Percentiles rank a stretch among this genome's conserved stretches.
These are phyloP conservation scores for Lethenteron reissneri DNA, from an alignment of 2,113 vertebrate species.

Conservation along the genomic window DNA sequence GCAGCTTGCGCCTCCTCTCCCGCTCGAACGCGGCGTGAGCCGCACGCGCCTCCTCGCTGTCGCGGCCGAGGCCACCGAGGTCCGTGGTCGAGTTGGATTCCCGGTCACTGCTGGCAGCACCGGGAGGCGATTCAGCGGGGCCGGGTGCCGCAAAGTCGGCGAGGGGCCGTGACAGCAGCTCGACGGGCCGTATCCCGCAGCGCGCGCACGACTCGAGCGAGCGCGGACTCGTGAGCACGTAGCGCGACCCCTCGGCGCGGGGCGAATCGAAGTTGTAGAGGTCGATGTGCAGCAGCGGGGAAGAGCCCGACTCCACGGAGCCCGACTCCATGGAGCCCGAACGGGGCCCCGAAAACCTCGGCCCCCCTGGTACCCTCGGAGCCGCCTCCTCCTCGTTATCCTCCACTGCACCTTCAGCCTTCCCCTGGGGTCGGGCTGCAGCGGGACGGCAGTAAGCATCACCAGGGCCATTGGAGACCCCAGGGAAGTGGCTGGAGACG, in stretches of 20 bases:
- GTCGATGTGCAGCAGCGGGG: slow-evolving; percentile 60
- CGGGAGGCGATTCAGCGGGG: slow-evolving; percentile 63
- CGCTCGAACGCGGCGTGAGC: slow-evolving; percentile 59
- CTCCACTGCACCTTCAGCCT: not conserved
- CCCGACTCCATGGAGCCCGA: not conserved
- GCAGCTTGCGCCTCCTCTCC: slow-evolving; percentile 54
- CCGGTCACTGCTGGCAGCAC: slow-evolving; percentile 36
- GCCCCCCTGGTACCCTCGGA: not conserved
- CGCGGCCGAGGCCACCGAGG: too few species aligned
- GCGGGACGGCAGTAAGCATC: not conserved
- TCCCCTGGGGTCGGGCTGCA: not conserved
- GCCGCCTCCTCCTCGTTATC: not conserved
- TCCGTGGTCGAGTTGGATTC: too few species aligned
- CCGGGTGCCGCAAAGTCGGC: slow-evolving; percentile 56
- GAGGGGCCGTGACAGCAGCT: slow-evolving; percentile 51
- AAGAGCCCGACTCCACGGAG: slow-evolving; percentile 8
- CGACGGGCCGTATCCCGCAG: slow-evolving; percentile 70
- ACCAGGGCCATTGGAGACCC: too few species aligned
- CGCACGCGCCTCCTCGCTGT: slow-evolving; percentile 13
- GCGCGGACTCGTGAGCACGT: slow-evolving; percentile 78
- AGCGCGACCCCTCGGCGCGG: slow-evolving; percentile 72
- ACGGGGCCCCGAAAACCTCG: not conserved
- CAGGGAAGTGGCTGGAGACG: too few species aligned
- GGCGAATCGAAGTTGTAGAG: slow-evolving; percentile 78
- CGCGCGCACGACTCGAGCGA: slow-evolving; percentile 88